Base-by-base conservation (phyloP, 2,113 vertebrate species). In the Prunella fulvescens region DNA sequence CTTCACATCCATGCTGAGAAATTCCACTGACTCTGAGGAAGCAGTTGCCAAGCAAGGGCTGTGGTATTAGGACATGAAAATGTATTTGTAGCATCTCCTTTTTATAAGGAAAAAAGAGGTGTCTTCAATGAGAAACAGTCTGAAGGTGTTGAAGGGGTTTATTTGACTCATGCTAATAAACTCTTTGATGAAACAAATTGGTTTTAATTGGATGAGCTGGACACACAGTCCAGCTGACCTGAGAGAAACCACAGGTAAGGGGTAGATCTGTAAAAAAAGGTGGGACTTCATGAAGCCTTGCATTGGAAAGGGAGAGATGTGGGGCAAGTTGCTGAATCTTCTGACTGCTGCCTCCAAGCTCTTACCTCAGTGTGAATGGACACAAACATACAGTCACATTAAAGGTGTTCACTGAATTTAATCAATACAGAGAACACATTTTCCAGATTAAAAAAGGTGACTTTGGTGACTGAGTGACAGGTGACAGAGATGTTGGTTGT, bases 351-450 rank as follows among this genome's bases (percentile, higher is more conserved):
- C 24, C 73, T 82, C 33, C 24, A 66, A 66, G 26, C 20, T 37
- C 29, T 39, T 86, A 39, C 33, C 39, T 88, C 37, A 19, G 2
- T 42, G 24, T 50, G 25, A 69, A 69, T 26, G 33, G 29, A 37
- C 23, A 45, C 0, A 4, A 0, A 0, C 29, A 79, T n/a, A 67
- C 2, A 45, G n/a, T 53, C 35, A 77, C 20, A 24, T 29, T 62
- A 50, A 86, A 77, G 40, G 23, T 35, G 58, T 81, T 91, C 56
- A 35, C 25, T 70, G 28, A 35, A 28, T 66, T 60, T 62, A 35
- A 60, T 14, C 5, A 12, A 20, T 47, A 47, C 3, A 50, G 18
- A 70, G 31, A 89, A 60, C 9, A 42, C 5, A 24, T 58, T 84
- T 83, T 89, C 42, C 29, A 81, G 19, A 60, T 62, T 50, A 62